Base-by-base conservation (phyloP, 2,888 invertebrate genomes). In the Cyaniris semiargus region DNA sequence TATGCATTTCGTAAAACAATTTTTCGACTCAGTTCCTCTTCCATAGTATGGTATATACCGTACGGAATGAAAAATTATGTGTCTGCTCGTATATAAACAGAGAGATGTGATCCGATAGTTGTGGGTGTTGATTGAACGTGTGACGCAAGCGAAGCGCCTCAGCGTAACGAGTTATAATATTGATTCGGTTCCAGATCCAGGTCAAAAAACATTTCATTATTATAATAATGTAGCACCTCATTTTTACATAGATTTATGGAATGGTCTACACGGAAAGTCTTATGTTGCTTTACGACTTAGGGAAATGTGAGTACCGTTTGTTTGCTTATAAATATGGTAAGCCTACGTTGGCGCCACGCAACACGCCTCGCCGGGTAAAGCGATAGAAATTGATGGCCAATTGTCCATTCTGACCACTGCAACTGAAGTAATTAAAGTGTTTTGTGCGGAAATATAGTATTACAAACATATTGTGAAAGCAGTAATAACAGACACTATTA, bases 81-180 rank as follows among this genome's bases (percentile, higher is more conserved):
- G 74, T 74, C 48, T 48, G 27, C 48, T 48, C 48, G 18, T 53
- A 74, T 27, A 27, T 7, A 74, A 74, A 53, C 53, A 53, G 34
- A 34, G 23, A 48, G 27, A 23, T 74, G 74, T 74, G 48, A 74
- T 74, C 48, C 38, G 23, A 72, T 72, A 72, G 38, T 48, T 23
- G 74, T 74, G 74, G 74, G 74, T 53, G 74, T 74, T 74, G 74
- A 74, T 74, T 53, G 18, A 71, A 23, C 23, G 27, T 53, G 44
- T 74, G 48, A 27, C 74, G 48, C 53, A 74, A 74, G 74, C 53
- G 44, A 44, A 38, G 72, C 48, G 48, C 23, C 74, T 53, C 13
- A 31, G 31, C 48, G 27, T 27, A 66, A 66, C 66, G 15, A 72
- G 72, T 72, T 72, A 6, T 72, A 72, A 38, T 72, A 74, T 74